Base-by-base conservation (phyloP, 2,888 invertebrate species). In the Cheiracanthium punctorium region DNA sequence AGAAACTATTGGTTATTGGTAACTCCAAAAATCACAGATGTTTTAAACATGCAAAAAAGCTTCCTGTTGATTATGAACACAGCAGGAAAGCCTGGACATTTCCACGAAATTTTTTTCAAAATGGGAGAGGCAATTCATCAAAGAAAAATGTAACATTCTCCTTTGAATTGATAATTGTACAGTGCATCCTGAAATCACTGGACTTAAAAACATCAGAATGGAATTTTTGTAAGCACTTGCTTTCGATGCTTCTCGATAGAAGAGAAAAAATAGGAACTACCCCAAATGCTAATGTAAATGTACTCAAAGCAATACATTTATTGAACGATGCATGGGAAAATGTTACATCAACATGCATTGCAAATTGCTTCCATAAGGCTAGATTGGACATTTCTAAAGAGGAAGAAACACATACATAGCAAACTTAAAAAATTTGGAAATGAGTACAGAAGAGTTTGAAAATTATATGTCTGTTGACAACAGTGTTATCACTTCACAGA, bases 1-100 rank as follows among this genome's bases (percentile, higher is more conserved):
- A 58, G 17, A 58, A 58, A 58, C 24, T 58, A 4, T 37, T 37
- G 37, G 37, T 73, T n/a, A 70, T 80, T 74, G 41, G 73, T 33
- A 43, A 80, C 32, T 37, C 24, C 24, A 58, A 58, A 24, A 24
- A 58, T 24, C 58, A 2, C 24, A 58, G 58, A 20, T 58, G 58
- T 58, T 58, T 24, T 24, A 24, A 58, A 58, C 4, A 24, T 24
- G 24, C 24, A 5, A 24, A 58, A 24, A 58, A 24, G 58, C 24
- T 58, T 24, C 24, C 58, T 24, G 12, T 58, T 7, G 58, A 58
- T 24, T 58, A 58, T 58, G 58, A 58, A 5, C 20, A 58, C 24
- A 58, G 20, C 58, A 2, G 12, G 17, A 58, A 24, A 24, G 58
- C 24, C 20, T 20, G 58, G 58, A 58, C 58, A 58, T 58, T 58